phyloP scores from a whole-genome alignment of 2,797 vertebrate species.

The Pseudomugil gertrudae region DNA sequence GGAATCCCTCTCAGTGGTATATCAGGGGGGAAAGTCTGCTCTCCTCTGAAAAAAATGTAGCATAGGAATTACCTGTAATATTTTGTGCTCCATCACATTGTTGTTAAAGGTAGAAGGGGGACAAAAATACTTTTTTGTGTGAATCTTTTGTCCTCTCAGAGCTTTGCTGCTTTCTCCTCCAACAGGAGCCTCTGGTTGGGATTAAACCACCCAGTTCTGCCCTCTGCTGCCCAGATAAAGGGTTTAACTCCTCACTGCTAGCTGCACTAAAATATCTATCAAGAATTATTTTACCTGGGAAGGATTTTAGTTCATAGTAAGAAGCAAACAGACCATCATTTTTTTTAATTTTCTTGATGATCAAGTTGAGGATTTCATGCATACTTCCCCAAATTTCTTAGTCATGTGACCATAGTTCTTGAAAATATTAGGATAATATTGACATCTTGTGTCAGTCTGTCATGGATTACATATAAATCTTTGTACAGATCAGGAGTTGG shows the following conservation, averaged over 20 bases:
- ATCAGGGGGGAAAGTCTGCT: too few species aligned
- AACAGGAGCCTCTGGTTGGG: conserved; percentile 7
- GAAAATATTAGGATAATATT: not conserved
- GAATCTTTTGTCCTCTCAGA: not conserved
- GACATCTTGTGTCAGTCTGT: not conserved
- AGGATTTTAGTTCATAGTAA: conserved; percentile 9
- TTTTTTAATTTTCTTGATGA: conserved; percentile 26
- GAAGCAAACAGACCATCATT: not conserved
- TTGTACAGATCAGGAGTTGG: not conserved
- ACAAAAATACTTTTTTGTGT: not conserved
- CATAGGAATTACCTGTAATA: not conserved
- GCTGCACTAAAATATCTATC: conserved; percentile 11
- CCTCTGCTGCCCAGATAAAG: conserved; percentile 50
- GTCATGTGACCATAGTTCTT: not conserved
- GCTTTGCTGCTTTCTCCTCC: conserved; percentile 3
- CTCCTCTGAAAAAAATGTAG: too few species aligned
- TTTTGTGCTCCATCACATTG: not conserved
- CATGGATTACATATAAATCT: not conserved
- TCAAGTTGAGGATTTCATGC: not conserved
- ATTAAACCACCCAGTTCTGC: conserved; percentile 47
- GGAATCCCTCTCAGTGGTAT: conserved; percentile 1
- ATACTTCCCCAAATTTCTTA: not conserved
- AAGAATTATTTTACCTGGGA: not conserved
- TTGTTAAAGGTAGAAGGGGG: not conserved
- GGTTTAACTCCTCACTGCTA: conserved; percentile 16